Base-by-base conservation (phyloP, 1,140 invertebrate species). In the Holcopasites calliopsidis region DNA sequence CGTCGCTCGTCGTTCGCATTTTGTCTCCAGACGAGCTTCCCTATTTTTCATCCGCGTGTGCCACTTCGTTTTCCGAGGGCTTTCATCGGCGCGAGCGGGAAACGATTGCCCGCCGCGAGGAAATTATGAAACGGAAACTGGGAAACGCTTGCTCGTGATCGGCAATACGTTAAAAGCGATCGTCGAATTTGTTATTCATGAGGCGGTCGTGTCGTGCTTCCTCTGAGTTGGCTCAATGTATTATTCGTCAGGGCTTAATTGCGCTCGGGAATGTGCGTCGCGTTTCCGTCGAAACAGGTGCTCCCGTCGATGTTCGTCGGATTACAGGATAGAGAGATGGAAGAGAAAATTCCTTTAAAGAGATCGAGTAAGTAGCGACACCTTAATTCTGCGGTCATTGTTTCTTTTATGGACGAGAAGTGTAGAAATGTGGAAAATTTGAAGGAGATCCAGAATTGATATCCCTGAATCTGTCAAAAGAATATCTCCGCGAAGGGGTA, bases 141-240 rank as follows among this genome's bases (percentile, higher is more conserved):
- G n/a, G n/a, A 49, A 26, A 71, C 16, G 16, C 31, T 0, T 33
- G 35, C 10, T 44, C 38, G 70, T 33, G 60, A 73, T 44, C 61
- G 61, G 61, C 35, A 65, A 73, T 65, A 44, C 71, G 71, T 73
- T 65, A 18, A 65, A 35, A 65, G 71, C 61, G 49, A 66, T 55
- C 71, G 71, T 55, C 23, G 68, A 73, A 73, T 73, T 65, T 52
- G 50, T 65, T 55, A 65, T 73, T 66, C 61, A 55, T 47, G 61
- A 73, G 38, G n/a, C 23, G 33, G 33, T 40, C 33, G 16, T 6
- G 54, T 44, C 11, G 33, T 23, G 23, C 2, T 18, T 16, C 28
- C 18, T 50, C 18, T 61, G 21, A 18, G 16, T 1, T 21, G 5
- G 26, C 28, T 33, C 38, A 1, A 2, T 2, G 13, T 23, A 4